A percentile compares a stretch with the other conserved stretches of the same genome.
Evolutionary conservation across 2,113 vertebrate species (phyloP).

Genomic region (Hippolais icterina): DNA sequence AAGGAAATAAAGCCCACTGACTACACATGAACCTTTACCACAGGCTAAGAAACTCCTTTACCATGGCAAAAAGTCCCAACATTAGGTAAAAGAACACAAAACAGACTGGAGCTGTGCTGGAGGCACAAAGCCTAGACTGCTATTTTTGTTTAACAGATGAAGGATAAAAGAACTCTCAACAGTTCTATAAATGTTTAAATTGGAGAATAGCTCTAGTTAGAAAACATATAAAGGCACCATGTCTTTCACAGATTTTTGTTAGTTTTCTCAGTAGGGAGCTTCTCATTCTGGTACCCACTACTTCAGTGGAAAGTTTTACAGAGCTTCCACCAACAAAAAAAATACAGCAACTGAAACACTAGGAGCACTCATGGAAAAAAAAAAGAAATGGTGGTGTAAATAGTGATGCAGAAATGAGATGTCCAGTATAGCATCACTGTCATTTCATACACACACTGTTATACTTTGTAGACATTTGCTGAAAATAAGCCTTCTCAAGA

Average conservation of each 20-base stretch:
- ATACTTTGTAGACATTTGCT: background rate
- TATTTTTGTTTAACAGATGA: background rate
- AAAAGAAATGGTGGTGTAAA: background rate
- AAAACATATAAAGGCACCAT: background rate
- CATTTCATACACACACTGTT: background rate
- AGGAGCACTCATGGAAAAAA: fast-evolving
- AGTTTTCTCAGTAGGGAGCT: background rate
- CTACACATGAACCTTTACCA: background rate
- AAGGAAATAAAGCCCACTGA: background rate
- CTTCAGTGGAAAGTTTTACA: background rate
- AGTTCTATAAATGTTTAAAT: background rate
- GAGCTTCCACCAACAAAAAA: background rate
- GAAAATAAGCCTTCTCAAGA: background rate
- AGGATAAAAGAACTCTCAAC: background rate
- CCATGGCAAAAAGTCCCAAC: background rate
- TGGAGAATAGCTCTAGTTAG: background rate
- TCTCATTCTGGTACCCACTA: background rate
- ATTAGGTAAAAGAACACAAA: background rate
- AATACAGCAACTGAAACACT: background rate
- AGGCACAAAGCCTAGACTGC: background rate
- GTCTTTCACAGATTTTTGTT: background rate
- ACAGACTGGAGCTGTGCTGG: background rate
- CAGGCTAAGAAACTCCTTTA: background rate
- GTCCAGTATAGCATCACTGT: background rate
- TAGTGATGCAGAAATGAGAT: background rate